Conservation (phyloP, 2,888 invertebrate species). For the Coleophora deauratella region DNA sequence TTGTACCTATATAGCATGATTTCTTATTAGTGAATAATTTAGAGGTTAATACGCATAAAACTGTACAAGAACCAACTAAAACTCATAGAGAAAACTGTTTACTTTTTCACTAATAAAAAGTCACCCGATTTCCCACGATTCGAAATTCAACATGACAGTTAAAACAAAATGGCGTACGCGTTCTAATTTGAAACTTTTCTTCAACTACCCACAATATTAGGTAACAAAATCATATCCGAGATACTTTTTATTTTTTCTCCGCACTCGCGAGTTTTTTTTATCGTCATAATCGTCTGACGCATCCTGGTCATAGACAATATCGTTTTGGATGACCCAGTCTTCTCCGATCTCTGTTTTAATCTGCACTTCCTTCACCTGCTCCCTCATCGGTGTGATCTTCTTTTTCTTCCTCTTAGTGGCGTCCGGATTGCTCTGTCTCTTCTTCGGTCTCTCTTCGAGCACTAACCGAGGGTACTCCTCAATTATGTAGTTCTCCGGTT, state of each 20-base stretch:
- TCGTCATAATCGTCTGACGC: constrained; percentile 47
- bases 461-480: constrained; percentile 57
- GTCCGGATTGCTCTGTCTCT: constrained; percentile 34
- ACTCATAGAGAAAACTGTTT: no score
- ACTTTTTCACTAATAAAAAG: no score
- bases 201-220: constrained; percentile 21
- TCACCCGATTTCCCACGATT: no score
- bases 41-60: no score
- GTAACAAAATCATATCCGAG: constrained; percentile 62
- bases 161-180: no score
- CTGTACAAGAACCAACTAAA: no score
- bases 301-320: constrained; percentile 46
- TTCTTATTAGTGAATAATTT: no score
- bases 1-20: no score
- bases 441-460: constrained; percentile 48
- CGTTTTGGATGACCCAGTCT: constrained; percentile 56
- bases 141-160: no score
- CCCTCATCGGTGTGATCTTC: constrained; percentile 22
- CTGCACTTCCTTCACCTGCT: constrained; percentile 30
- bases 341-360: constrained; percentile 33
- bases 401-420: constrained; percentile 40
- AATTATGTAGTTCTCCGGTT: constrained; percentile 57
- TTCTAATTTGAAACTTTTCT: no score
- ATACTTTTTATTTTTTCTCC: constrained; percentile 68
- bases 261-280: constrained; percentile 45